Base-by-base conservation (phyloP, 2,797 vertebrate species). In the Synanceia verrucosa region DNA sequence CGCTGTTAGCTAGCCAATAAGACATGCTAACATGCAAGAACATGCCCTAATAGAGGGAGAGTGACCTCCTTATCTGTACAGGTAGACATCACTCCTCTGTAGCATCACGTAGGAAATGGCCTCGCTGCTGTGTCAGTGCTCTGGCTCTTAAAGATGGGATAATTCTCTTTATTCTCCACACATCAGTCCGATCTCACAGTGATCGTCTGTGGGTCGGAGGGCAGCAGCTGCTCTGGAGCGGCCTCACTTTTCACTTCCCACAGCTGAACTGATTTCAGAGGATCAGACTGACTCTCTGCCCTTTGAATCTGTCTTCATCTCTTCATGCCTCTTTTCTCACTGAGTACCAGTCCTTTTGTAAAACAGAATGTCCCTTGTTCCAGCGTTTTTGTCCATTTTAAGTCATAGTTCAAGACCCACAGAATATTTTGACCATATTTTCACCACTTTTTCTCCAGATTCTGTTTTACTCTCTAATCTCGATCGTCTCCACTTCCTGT, bases 211-310 rank as follows among this genome's bases (percentile, higher is more conserved):
- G 18, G 19, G 46, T 78, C 78, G 43, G 55, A 72, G 56, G 9
- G 60, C 50, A 82, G 66, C 88, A 79, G 88, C 86, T 84, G 83
- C 57, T n/a, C n/a, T n/a, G n/a, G n/a, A 65, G 61, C 24, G 57
- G 33, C 14, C 78, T 78, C 52, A 7, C 55, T 69, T 47, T 18
- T 9, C 8, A 18, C 18, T 29, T 29, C 18, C 60, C 56, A 59
- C 79, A 86, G 82, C 79, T n/a, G n/a, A n/a, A n/a, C n/a, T n/a
- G n/a, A n/a, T n/a, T n/a, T n/a, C n/a, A n/a, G n/a, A 62, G 16
- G 16, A 16, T 24, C 52, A 51, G 52, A 65, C 13, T 13, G 39
- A 52, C 29, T 48, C 33, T 64, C 9, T 9, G 33, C 9, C 6
- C 46, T 19, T 26, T 68, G 39, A 34, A 72, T 19, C 6, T 41